Evolutionary conservation across 1,140 invertebrate genomes (phyloP).

Genomic region (Nasonia longicornis): DNA sequence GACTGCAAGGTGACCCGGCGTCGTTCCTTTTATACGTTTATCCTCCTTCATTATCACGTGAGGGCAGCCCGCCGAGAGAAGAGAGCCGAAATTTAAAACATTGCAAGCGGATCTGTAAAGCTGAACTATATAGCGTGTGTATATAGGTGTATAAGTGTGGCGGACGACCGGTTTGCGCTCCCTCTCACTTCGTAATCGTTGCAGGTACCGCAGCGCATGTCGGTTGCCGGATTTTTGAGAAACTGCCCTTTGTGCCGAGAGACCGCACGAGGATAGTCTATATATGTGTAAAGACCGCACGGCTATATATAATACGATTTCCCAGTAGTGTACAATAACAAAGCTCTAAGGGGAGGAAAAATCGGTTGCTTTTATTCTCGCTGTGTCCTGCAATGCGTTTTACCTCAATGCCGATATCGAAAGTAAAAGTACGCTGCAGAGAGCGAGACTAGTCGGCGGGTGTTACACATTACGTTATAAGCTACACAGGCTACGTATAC

Average conservation of each 20-base stretch:
- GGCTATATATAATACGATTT: not conserved
- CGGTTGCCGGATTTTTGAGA: too few relatives aligned
- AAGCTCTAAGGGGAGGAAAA: not conserved
- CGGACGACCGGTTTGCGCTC: slow-evolving; percentile 19
- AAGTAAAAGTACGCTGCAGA: slow-evolving; percentile 4
- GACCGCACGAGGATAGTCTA: too few relatives aligned
- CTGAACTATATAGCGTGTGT: not conserved
- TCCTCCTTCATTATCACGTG: too few relatives aligned
- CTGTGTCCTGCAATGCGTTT: not conserved
- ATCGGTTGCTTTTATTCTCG: not conserved
- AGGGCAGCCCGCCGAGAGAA: too few relatives aligned
- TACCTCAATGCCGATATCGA: slow-evolving; percentile 15
- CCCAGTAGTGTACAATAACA: not conserved
- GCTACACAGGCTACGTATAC: too few relatives aligned
- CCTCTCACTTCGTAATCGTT: slow-evolving; percentile 4
- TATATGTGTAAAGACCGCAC: too few relatives aligned
- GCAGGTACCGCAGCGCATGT: not conserved
- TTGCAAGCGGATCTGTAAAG: not conserved
- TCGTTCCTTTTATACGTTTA: not conserved
- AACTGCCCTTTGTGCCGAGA: too few relatives aligned
- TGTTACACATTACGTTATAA: slow-evolving; percentile 4
- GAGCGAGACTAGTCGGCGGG: not conserved
- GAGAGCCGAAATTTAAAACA: slow-evolving; percentile 4
- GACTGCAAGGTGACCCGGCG: not conserved
- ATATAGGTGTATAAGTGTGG: not conserved